Base-by-base conservation (phyloP, 2,888 invertebrate genomes). In the Heliconius erato region DNA sequence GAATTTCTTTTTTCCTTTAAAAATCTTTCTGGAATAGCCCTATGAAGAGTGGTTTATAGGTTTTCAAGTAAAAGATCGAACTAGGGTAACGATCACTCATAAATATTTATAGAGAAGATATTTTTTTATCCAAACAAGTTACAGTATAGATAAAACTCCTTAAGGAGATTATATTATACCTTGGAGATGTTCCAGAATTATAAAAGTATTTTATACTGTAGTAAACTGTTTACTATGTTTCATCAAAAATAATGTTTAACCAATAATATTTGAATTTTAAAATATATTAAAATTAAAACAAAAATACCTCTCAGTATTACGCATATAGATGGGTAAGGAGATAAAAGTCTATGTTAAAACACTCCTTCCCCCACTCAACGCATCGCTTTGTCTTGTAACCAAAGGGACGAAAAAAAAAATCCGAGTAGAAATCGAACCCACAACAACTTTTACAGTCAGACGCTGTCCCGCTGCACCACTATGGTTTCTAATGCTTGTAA, bases 21-120 rank as follows among this genome's bases (percentile, higher is more conserved):
- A 16, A 9, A 26, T 16, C 44, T 23, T 26, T 26, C 16, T 9
- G 14, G 26, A 16, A 49, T 14, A n/a, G 44, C 44, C 26, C 26
- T 16, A 71, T 44, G 49, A 72, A 72, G 44, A 26, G 6, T 26
- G 19, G 26, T 72, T 49, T 72, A 44, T 28, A 26, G 26, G 35
- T 59, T 44, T 68, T 32, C 74, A 35, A 32, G 32, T 74, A 74
- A 32, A 76, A 63, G 35, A 63, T 76, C 59, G 63, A 76, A 76
- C 63, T 63, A 40, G 76, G 76, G 76, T 63, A 76, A 76, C 63
- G 76, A 63, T 40, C 63, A 40, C n/a, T 76, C 76, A 76, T 76
- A 76, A 76, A 76, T 76, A 76, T 76, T 76, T 76, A 76, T 76
- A 63, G 63, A 14, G 11, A 7, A 63, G 35, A 76, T 76, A 76